Base-by-base conservation (phyloP, 92 coral and sea anemone species). In the Parazoanthus atlanticus region DNA sequence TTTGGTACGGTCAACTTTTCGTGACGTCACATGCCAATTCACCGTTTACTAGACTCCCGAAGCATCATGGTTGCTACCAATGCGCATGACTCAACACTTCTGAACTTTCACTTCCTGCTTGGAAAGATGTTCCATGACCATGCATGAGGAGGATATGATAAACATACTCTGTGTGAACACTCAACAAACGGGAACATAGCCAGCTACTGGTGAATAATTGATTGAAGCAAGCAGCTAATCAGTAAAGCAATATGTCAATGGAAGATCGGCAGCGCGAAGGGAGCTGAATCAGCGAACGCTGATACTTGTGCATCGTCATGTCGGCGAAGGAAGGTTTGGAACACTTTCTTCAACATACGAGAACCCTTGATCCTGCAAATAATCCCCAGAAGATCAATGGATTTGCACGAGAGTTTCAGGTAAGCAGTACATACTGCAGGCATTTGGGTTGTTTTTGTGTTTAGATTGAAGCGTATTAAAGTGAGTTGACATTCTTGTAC, bases 351-450 rank as follows among this genome's bases (percentile, higher is more conserved):
- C 80, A 89, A 61, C 98, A 93, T 65, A 93, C 94, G 23, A 89
- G 86, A 58, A 86, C 88, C 41, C 88, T 95, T 9, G 91, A 90
- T 28, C 98, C 96, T 5, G 80, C 88, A 4, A 92, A 90, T 89
- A 93, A 90, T 54, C 88, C 93, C 0, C 91, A 82, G 58, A 74
- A 91, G 79, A 92, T 91, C 82, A 93, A 95, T 75, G 99, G 99
- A 26, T 97, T 95, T 88, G 94, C 97, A 16, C 90, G 90, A 72
- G 99, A 97, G 88, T 97, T 97, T 88, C 96, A 90, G 96, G 99
- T 97, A 87, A 70, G 36, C 43, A 31, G 19, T 73, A 26, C 5
- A 26, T 73, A 38, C 1, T 54, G n/a, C 31, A 25, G 23, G 5
- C 1, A 32, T 67, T 69, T 83, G 38, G 25, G 28, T 17, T 9